Conservation (phyloP, 30 jellyfish, hydroid and myxozoan genomes). For the Chironex yamaguchii region DNA sequence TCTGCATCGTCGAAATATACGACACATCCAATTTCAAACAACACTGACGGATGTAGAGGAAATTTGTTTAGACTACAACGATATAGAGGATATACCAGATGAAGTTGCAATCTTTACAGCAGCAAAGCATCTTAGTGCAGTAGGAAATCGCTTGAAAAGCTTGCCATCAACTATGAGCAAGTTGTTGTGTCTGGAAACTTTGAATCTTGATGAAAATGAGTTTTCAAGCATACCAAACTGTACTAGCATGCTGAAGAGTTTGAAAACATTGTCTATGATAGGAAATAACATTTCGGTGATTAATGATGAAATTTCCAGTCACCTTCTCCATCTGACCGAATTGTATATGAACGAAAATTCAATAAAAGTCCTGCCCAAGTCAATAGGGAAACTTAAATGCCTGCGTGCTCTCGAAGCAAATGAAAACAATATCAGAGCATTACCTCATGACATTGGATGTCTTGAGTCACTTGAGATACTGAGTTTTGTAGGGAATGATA, state of each 20-base stretch:
- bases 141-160: slow-evolving; percentile 70
- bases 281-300: slow-evolving; percentile 62
- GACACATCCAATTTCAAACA: not conserved
- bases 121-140: slow-evolving; percentile 42
- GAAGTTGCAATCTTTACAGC: slow-evolving; percentile 34
- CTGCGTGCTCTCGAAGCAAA: slow-evolving; percentile 71
- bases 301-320: slow-evolving; percentile 24
- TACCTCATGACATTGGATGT: slow-evolving; percentile 72
- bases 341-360: slow-evolving; percentile 80
- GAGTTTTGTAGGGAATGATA: slow-evolving; percentile 57
- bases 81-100: slow-evolving; percentile 58
- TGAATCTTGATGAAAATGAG: slow-evolving; percentile 75
- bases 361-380: slow-evolving; percentile 32
- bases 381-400: slow-evolving; percentile 17
- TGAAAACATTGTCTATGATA: slow-evolving; percentile 60
- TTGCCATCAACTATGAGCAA: slow-evolving; percentile 58
- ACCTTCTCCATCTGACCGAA: slow-evolving; percentile 30
- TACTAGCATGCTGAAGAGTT: slow-evolving; percentile 8
- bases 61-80: slow-evolving; percentile 80
- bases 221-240: slow-evolving; percentile 28
- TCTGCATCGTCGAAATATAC: not conserved
- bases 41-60: slow-evolving; percentile 7
- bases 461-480: slow-evolving; percentile 39
- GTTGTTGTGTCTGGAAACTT: slow-evolving; percentile 33
- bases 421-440: slow-evolving; percentile 52